Evolutionary conservation across 1,140 invertebrate species (phyloP).

Genomic region (Schlechtendalia chinensis): DNA sequence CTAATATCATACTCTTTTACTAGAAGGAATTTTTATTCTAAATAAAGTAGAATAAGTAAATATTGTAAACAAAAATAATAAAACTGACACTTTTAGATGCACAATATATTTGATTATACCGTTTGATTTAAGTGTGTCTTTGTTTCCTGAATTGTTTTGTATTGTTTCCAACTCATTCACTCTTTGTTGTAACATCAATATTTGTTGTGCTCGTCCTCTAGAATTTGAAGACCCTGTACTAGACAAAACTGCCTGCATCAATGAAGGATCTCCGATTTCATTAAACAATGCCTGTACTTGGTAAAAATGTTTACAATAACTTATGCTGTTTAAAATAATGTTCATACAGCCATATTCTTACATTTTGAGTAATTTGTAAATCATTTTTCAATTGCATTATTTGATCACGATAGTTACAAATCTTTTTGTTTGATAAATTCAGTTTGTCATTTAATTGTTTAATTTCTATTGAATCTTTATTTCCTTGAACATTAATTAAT

Average conservation of each 20-base stretch:
- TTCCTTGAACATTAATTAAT: not conserved
- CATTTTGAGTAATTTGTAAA: constrained; percentile 17
- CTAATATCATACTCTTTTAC: too few relatives aligned
- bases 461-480: not conserved
- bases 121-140: not conserved
- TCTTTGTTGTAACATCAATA: constrained; percentile 21
- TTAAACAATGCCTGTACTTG: constrained; percentile 21
- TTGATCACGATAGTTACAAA: constrained; percentile 22
- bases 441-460: not conserved
- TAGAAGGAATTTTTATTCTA: too few relatives aligned
- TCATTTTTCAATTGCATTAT: constrained; percentile 34
- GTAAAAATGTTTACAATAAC: not conserved
- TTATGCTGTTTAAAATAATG: not conserved
- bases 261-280: not conserved
- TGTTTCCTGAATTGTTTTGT: not conserved
- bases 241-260: not conserved
- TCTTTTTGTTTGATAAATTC: not conserved
- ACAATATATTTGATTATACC: not conserved
- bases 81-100: too few relatives aligned
- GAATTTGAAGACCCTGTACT: constrained; percentile 10
- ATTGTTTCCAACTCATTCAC: not conserved
- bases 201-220: constrained; percentile 29
- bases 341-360: not conserved
- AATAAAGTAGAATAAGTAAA: too few relatives aligned
- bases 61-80: too few relatives aligned